A percentile compares a stretch with the other conserved stretches of the same genome.
Evolutionary conservation across 2,888 invertebrate genomes (phyloP).

Genomic region (Diploptera punctata): DNA sequence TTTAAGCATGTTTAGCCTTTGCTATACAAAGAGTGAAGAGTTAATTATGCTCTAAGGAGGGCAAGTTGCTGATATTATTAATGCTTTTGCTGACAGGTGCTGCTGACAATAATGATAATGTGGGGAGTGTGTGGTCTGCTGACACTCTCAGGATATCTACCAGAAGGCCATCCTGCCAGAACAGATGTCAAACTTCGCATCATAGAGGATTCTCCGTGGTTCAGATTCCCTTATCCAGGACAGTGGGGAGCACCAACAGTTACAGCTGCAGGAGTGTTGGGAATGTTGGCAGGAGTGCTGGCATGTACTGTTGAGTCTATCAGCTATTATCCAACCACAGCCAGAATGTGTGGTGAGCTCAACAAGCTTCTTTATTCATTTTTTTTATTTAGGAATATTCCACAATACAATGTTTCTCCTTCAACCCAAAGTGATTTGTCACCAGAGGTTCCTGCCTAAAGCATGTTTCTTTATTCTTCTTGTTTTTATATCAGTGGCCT

Average conservation of each 20-base stretch:
- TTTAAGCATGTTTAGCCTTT: too few relatives aligned
- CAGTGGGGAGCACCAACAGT: constrained; percentile 82
- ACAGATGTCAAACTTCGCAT: constrained; percentile 75
- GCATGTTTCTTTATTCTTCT: too few relatives aligned
- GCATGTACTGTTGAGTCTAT: constrained; percentile 84
- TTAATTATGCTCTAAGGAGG: too few relatives aligned
- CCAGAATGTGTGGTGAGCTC: constrained; percentile 73
- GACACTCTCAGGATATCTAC: constrained; percentile 69
- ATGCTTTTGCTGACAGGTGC: too few relatives aligned
- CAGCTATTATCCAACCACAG: constrained; percentile 92
- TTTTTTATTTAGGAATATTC: too few relatives aligned
- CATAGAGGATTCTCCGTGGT: constrained; percentile 78
- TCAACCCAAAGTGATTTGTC: too few relatives aligned
- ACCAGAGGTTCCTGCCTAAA: too few relatives aligned
- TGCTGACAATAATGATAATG: constrained; percentile 76
- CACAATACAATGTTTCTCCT: too few relatives aligned
- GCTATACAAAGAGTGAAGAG: too few relatives aligned
- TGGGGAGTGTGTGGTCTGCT: constrained; percentile 77
- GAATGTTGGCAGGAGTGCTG: constrained; percentile 79
- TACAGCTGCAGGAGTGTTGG: constrained; percentile 71
- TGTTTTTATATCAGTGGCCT: too few relatives aligned
- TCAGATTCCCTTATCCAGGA: constrained; percentile 81
- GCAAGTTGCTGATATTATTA: too few relatives aligned
- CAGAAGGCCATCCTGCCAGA: constrained; percentile 70
- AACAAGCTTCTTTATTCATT: too few relatives aligned